phyloP scores from a whole-genome alignment of 2,888 invertebrate species.

The Herminia tarsipennalis region DNA sequence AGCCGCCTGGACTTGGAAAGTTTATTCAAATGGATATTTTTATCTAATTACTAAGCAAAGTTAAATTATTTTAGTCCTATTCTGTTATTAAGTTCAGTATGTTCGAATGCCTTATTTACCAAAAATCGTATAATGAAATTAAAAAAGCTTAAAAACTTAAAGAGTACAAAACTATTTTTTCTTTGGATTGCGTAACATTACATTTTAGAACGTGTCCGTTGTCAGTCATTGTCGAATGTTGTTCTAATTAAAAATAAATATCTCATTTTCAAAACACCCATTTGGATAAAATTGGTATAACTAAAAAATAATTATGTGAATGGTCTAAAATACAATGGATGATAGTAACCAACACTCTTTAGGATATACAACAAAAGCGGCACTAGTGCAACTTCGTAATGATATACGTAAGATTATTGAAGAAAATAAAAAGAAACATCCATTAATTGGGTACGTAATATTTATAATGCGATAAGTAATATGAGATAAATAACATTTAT shows the following conservation, averaged over 20 bases:
- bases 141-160: no score
- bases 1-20: no score
- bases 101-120: no score
- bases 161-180: background rate
- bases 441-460: slow-evolving; percentile 63
- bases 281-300: no score
- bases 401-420: slow-evolving; percentile 88
- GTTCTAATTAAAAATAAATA: slow-evolving; percentile 29
- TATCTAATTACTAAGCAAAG: no score
- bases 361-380: slow-evolving; percentile 89
- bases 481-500: background rate
- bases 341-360: slow-evolving; percentile 62
- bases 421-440: slow-evolving; percentile 86
- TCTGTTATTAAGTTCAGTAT: no score
- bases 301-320: slow-evolving; percentile 48
- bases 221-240: slow-evolving; percentile 17
- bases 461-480: background rate
- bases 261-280: background rate
- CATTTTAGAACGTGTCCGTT: slow-evolving; percentile 26
- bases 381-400: slow-evolving; percentile 88
- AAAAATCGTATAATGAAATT: no score
- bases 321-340: slow-evolving; percentile 58
- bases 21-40: no score
- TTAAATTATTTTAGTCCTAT: no score
- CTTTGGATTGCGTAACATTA: background rate